Evolutionary conservation across 2,113 vertebrate species (phyloP).

Genomic region (Parotia lawesii): DNA sequence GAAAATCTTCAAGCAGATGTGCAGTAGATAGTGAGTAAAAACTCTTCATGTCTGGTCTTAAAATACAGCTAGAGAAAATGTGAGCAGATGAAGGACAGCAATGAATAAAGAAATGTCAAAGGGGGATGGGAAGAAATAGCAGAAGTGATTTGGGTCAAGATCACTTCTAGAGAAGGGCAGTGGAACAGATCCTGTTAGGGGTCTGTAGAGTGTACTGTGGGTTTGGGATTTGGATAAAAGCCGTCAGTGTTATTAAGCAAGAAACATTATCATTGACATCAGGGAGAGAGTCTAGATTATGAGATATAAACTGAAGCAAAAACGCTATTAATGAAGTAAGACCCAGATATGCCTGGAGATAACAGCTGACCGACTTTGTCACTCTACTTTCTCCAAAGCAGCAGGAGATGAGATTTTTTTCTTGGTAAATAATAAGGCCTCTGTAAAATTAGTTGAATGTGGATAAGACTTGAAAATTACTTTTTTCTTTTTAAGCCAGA

Average conservation of each 20-base stretch:
- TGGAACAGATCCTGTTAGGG: neutral
- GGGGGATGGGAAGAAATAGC: neutral
- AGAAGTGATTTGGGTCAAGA: neutral
- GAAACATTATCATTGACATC: neutral
- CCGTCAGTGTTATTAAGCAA: neutral
- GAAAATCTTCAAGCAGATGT: neutral
- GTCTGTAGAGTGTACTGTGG: neutral
- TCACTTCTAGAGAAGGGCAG: neutral
- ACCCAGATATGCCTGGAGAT: neutral
- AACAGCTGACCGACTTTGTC: neutral
- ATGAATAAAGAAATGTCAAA: neutral
- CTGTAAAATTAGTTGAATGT: neutral
- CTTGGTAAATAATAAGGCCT: neutral
- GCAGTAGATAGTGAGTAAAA: neutral
- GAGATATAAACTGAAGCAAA: neutral
- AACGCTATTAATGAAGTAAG: neutral
- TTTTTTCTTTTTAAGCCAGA: neutral
- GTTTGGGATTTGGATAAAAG: neutral
- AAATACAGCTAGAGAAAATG: neutral
- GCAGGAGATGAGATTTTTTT: neutral
- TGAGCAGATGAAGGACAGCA: neutral
- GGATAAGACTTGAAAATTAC: neutral
- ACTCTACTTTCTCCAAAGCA: neutral
- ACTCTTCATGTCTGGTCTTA: neutral
- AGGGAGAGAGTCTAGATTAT: neutral